phyloP scores from a whole-genome alignment of 2,113 vertebrate genomes.

The Paratilapia polleni region DNA sequence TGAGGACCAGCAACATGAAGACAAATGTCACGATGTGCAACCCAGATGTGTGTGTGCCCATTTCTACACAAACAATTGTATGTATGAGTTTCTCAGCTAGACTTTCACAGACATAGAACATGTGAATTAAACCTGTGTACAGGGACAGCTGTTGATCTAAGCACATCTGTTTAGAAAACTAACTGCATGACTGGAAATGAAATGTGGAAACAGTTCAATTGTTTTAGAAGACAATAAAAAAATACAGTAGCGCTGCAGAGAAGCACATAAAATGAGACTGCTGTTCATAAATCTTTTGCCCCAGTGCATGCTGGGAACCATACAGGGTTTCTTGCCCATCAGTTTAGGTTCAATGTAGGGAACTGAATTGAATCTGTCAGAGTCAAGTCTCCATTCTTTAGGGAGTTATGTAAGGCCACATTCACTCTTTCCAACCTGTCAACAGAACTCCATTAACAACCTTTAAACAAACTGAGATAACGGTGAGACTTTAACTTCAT shows the following conservation, averaged over 20 bases:
- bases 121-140: not conserved
- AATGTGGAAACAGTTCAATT: not conserved
- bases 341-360: not conserved
- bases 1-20: conserved; percentile 26
- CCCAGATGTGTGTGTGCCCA: not conserved
- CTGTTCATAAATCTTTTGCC: not conserved
- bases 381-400: not conserved
- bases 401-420: not conserved
- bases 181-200: not conserved
- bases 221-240: not conserved
- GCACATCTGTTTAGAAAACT: not conserved
- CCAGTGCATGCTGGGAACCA: not conserved
- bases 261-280: no score
- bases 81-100: no score
- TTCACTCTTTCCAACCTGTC: not conserved
- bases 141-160: not conserved
- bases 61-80: not conserved
- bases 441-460: not conserved
- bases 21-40: not conserved
- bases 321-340: not conserved
- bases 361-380: not conserved
- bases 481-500: conserved; percentile 33
- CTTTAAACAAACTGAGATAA: not conserved
- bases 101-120: no score
- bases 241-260: no score